Percentiles rank a stretch among this genome's conserved stretches.
phyloP scores from a whole-genome alignment of 2,888 invertebrate genomes.

The Xestobium rufovillosum region DNA sequence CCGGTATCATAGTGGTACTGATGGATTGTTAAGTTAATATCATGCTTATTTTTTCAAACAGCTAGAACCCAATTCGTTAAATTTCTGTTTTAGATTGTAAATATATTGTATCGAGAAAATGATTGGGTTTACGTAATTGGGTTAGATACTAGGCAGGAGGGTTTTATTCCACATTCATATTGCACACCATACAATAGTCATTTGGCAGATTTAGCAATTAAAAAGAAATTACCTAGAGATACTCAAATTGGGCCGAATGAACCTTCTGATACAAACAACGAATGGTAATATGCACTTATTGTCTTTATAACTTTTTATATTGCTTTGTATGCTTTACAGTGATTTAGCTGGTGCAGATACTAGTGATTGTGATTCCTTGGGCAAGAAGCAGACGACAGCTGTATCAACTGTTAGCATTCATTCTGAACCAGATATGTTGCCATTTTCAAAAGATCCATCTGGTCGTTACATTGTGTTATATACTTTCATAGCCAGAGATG shows the following conservation, averaged over 20 bases:
- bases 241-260: conserved; percentile 48
- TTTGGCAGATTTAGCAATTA: conserved; percentile 70
- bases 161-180: conserved; percentile 91
- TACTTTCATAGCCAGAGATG: conserved; percentile 86
- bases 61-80: conserved; percentile 5
- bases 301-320: neutral
- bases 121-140: conserved; percentile 97
- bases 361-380: conserved; percentile 56
- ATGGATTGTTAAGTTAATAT: too few relatives aligned
- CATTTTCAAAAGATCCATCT: conserved; percentile 73
- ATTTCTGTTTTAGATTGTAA: conserved; percentile 60
- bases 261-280: conserved; percentile 51
- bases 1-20: too few relatives aligned
- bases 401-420: conserved; percentile 46
- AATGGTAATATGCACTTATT: conserved; percentile 41
- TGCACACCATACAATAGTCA: conserved; percentile 79
- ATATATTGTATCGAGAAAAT: conserved; percentile 88
- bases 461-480: conserved; percentile 89
- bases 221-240: conserved; percentile 79
- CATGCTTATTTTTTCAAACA: too few relatives aligned
- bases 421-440: conserved; percentile 56
- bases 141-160: conserved; percentile 81
- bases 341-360: conserved; percentile 45
- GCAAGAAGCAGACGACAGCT: conserved; percentile 47
- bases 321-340: conserved; percentile 16